Percentiles rank a stretch among this genome's conserved stretches.
These are phyloP conservation scores for Drosophila lacicola DNA, from an alignment of 2,888 invertebrate species.

Conservation along the genomic window DNA sequence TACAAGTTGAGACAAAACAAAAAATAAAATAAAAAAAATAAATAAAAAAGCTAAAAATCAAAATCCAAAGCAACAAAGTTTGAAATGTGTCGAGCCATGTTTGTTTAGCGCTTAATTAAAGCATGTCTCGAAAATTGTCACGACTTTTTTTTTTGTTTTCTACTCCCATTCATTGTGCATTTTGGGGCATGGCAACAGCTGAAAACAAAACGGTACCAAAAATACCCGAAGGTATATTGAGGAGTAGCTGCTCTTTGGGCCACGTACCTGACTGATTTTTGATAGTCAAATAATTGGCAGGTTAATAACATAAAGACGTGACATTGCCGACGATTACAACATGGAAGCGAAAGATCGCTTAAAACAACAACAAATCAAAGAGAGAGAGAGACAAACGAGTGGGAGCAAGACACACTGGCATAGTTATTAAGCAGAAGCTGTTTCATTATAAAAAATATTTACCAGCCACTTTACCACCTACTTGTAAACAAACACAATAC, in stretches of 20 bases:
- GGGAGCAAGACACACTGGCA: slow-evolving; percentile 10
- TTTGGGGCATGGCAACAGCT: slow-evolving; percentile 43
- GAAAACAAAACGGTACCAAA: slow-evolving; percentile 19
- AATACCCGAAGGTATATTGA: slow-evolving; percentile 53
- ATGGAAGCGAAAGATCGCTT: slow-evolving; percentile 45
- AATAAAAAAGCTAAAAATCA: slow-evolving; percentile 1
- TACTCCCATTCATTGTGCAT: slow-evolving; percentile 18
- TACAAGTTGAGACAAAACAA: slow-evolving; percentile 34
- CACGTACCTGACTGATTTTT: slow-evolving; percentile 53
- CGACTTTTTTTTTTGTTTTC: slow-evolving; percentile 36
- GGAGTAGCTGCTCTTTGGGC: slow-evolving; percentile 18
- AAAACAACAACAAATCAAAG: slow-evolving; percentile 11
- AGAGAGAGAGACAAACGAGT: not conserved
- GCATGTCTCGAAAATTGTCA: slow-evolving; percentile 64
- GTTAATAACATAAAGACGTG: slow-evolving; percentile 70
- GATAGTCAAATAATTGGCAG: slow-evolving; percentile 69
- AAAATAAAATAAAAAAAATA: slow-evolving; percentile 12
- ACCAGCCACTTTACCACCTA: slow-evolving; percentile 8
- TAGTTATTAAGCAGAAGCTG: slow-evolving; percentile 26
- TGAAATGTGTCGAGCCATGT: slow-evolving; percentile 59
- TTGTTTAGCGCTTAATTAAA: slow-evolving; percentile 59
- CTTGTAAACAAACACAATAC: slow-evolving; percentile 15
- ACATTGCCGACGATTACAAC: slow-evolving; percentile 59
- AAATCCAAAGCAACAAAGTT: slow-evolving; percentile 9
- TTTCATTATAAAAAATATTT: slow-evolving; percentile 13